phyloP scores from a whole-genome alignment of 1,140 invertebrate genomes.

The Meteorus sp. region DNA sequence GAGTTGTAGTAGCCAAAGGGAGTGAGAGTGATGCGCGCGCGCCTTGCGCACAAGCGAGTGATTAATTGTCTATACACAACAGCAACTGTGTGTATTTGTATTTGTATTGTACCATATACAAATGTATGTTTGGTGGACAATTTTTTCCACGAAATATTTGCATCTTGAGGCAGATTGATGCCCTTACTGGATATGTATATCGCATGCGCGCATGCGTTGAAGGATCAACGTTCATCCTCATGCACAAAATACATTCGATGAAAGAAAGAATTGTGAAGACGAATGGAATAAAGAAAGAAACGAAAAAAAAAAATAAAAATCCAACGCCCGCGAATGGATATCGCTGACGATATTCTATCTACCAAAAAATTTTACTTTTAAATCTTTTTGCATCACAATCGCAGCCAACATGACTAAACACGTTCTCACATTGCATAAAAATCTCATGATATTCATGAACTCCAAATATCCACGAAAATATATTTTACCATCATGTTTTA shows the following conservation, averaged over 20 bases:
- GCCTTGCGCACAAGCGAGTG: slow-evolving; percentile 40
- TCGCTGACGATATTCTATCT: slow-evolving; percentile 12
- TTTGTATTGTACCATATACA: background rate
- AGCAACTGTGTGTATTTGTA: slow-evolving; percentile 4
- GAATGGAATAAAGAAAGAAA: background rate
- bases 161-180: slow-evolving; percentile 52
- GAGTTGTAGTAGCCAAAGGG: slow-evolving; percentile 1
- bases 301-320: background rate
- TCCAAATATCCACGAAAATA: too few relatives aligned
- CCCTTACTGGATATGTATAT: too few relatives aligned
- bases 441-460: too few relatives aligned
- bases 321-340: slow-evolving; percentile 2
- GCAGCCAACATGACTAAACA: too few relatives aligned
- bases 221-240: too few relatives aligned
- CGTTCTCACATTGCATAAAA: too few relatives aligned
- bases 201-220: background rate
- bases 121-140: slow-evolving; percentile 23
- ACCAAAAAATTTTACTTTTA: slow-evolving; percentile 20
- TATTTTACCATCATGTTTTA: too few relatives aligned
- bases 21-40: background rate
- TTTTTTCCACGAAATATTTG: slow-evolving; percentile 52
- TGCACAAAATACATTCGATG: too few relatives aligned
- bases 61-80: slow-evolving; percentile 47
- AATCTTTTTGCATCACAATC: too few relatives aligned
- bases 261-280: background rate